These are phyloP conservation scores for Corydoras maculifer DNA, from an alignment of 2,113 vertebrate species.

Conservation along the genomic window DNA sequence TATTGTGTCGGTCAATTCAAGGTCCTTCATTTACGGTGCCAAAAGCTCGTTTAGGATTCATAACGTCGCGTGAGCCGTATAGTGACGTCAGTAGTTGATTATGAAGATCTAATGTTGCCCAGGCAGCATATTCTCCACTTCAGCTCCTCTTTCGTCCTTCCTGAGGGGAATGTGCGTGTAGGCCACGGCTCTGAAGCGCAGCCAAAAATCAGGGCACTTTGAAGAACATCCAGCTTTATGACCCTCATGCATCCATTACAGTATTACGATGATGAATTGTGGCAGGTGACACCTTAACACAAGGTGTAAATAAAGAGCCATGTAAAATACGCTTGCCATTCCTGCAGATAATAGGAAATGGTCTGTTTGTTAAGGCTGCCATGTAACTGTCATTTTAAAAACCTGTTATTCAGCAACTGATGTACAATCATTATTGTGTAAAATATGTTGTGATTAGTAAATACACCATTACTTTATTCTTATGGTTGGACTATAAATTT, in stretches of 20 bases:
- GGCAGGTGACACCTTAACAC: neutral
- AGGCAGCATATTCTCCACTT: neutral
- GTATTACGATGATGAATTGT: slow-evolving; percentile 53
- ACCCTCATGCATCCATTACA: slow-evolving; percentile 39
- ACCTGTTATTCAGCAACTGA: too few relatives aligned
- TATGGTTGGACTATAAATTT: too few relatives aligned
- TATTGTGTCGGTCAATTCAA: neutral
- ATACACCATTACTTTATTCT: too few relatives aligned
- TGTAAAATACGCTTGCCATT: too few relatives aligned
- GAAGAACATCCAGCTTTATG: slow-evolving; percentile 41
- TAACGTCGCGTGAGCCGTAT: neutral
- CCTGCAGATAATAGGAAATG: too few relatives aligned
- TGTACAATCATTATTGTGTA: too few relatives aligned
- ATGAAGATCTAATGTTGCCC: neutral
- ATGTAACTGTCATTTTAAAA: too few relatives aligned
- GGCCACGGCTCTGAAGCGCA: slow-evolving; percentile 13
- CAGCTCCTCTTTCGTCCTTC: neutral
- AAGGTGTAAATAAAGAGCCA: too few relatives aligned
- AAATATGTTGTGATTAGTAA: too few relatives aligned
- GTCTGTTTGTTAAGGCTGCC: too few relatives aligned
- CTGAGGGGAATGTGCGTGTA: slow-evolving; percentile 9
- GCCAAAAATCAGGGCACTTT: slow-evolving; percentile 44
- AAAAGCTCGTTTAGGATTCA: neutral
- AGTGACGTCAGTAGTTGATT: slow-evolving; percentile 16
- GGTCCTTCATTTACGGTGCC: neutral